Base-by-base conservation (phyloP, 2,888 invertebrate genomes). In the Teleogryllus oceanicus region DNA sequence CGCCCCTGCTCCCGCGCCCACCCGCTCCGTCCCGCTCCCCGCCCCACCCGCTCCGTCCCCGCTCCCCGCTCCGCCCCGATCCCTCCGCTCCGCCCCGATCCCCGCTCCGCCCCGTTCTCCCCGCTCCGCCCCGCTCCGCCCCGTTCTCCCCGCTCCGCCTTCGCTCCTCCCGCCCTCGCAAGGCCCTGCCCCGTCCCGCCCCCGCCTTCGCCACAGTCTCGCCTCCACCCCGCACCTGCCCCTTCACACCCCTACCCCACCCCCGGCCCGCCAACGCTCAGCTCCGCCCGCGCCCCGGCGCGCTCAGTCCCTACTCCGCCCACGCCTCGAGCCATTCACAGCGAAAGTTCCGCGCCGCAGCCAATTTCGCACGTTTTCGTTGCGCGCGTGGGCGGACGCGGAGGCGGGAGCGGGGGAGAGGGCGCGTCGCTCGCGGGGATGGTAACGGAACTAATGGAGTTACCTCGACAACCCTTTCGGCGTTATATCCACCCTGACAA, bases 401-500 rank as follows among this genome's bases (percentile, higher is more conserved):
- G 62, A 3, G 8, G 62, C 62, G 10, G 62, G 2, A 4, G n/a
- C n/a, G 62, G 0, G 18, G 62, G 16, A 0, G 18, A 8, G 37
- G 5, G 37, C 37, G 37, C 37, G 4, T 37, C 37, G 37, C 37
- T 37, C 37, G 37, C 37, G 37, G 37, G 37, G 37, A 62, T 18
- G 62, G n/a, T 62, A 62, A 62, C 62, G 62, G 62, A 62, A 62
- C 62, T 11, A 62, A 62, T 62, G 62, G 13, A 62, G 62, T 62
- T 62, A 62, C 62, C 62, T 62, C 62, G 16, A 62, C 62, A 13
- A 62, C 62, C 62, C 62, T 62, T 62, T 62, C 62, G n/a, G 16
- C n/a, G 62, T 62, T 62, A 62, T 62, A 62, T 62, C 62, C 62
- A 62, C 62, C 62, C 62, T 62, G 62, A 62, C 62, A 62, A 62